These are phyloP conservation scores for Tanytarsus gracilentus DNA, from an alignment of 2,888 invertebrate species.

Conservation along the genomic window DNA sequence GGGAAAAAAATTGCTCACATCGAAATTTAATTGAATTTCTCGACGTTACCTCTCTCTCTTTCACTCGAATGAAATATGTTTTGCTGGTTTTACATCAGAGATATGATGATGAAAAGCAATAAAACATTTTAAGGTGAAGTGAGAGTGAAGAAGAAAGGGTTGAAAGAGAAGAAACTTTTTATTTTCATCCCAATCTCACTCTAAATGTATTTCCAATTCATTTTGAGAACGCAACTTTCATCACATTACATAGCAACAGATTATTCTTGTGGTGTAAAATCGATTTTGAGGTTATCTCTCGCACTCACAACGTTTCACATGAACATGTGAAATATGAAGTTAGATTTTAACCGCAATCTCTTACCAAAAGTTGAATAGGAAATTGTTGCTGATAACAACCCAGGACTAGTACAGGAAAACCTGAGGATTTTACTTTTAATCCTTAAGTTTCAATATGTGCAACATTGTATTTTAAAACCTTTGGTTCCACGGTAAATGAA, in stretches of 20 bases:
- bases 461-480: too few species aligned
- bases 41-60: too few species aligned
- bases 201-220: neutral
- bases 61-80: neutral
- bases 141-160: too few species aligned
- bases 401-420: too few species aligned
- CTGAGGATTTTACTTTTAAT: too few species aligned
- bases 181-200: too few species aligned
- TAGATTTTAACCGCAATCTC: neutral
- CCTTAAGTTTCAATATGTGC: too few species aligned
- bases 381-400: neutral
- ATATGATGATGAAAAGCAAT: neutral
- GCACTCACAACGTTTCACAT: too few species aligned
- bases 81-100: neutral
- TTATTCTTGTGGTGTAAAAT: constrained; percentile 24
- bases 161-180: too few species aligned
- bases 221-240: neutral
- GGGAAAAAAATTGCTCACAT: neutral
- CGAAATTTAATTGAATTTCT: constrained; percentile 13
- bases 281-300: constrained; percentile 17
- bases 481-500: too few species aligned
- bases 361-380: neutral
- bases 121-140: too few species aligned
- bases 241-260: constrained; percentile 22
- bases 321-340: too few species aligned